Conservation (phyloP, 2,113 vertebrate genomes). For the Leucosticte australis region DNA sequence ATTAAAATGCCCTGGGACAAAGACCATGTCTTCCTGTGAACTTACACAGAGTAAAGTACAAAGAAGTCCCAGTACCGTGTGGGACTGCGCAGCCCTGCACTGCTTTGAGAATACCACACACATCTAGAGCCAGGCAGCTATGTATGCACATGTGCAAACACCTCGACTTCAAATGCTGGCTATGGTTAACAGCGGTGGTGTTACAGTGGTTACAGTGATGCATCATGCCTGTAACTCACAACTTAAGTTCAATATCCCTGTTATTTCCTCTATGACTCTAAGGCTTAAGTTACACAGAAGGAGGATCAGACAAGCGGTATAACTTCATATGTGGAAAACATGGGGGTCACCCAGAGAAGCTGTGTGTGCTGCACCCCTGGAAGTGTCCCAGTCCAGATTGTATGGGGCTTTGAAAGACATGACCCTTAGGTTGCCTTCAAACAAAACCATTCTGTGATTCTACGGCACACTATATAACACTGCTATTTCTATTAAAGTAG, state of each 20-base stretch:
- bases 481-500: not conserved
- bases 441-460: not conserved
- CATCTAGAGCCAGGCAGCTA: not conserved
- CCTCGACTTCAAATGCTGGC: not conserved
- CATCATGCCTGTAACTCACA: not conserved
- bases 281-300: not conserved
- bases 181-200: not conserved
- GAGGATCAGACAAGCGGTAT: not conserved
- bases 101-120: not conserved
- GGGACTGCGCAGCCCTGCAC: not conserved
- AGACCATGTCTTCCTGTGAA: conserved; percentile 52
- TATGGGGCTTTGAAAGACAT: not conserved
- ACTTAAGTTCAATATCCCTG: not conserved
- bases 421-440: not conserved
- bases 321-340: not conserved
- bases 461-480: not conserved
- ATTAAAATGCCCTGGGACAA: conserved; percentile 39
- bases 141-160: not conserved
- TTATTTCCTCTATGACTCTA: not conserved
- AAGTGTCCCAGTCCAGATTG: not conserved
- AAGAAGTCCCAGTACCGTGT: not conserved
- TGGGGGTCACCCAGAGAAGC: not conserved
- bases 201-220: not conserved
- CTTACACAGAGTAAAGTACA: not conserved
- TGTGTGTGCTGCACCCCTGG: not conserved